Conservation (phyloP, 2,113 vertebrate species). For the Ptychochromis oligacanthus region DNA sequence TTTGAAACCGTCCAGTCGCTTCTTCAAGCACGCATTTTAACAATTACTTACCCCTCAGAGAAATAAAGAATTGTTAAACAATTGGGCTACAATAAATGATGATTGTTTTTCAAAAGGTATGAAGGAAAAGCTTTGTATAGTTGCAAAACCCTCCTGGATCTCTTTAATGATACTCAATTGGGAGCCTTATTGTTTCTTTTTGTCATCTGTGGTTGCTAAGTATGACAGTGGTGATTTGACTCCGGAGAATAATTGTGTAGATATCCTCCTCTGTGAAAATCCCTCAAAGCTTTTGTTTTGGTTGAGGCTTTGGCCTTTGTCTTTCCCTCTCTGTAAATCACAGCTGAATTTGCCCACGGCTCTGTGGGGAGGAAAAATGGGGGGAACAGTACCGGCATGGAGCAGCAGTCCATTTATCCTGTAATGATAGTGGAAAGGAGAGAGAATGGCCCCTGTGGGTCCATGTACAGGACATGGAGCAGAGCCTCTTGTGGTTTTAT, state of each 20-base stretch:
- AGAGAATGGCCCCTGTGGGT: conserved; percentile 49
- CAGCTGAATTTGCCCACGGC: conserved; percentile 57
- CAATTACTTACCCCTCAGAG: neutral
- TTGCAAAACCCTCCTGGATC: conserved; percentile 52
- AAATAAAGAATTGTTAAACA: conserved; percentile 11
- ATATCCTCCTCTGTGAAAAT: conserved; percentile 52
- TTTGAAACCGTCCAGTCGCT: neutral
- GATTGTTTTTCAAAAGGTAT: conserved; percentile 51
- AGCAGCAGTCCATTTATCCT: conserved; percentile 55
- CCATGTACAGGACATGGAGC: conserved; percentile 37
- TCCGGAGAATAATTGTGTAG: conserved; percentile 59
- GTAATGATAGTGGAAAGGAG: conserved; percentile 52
- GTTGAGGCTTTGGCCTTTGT: conserved; percentile 62
- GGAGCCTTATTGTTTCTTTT: conserved; percentile 47
- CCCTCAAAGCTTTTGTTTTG: conserved; percentile 70
- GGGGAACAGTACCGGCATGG: neutral
- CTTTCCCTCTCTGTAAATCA: conserved; percentile 60
- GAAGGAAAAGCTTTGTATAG: conserved; percentile 49
- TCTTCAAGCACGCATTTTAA: neutral
- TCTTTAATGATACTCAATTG: conserved; percentile 64
- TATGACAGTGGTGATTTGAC: conserved; percentile 54
- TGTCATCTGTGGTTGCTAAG: conserved; percentile 50
- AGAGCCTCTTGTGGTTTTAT: conserved; percentile 70
- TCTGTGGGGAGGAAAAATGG: neutral
- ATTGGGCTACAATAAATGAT: conserved; percentile 4